Conservation (phyloP, 1,140 invertebrate species). For the Rhyzopertha dominica region DNA sequence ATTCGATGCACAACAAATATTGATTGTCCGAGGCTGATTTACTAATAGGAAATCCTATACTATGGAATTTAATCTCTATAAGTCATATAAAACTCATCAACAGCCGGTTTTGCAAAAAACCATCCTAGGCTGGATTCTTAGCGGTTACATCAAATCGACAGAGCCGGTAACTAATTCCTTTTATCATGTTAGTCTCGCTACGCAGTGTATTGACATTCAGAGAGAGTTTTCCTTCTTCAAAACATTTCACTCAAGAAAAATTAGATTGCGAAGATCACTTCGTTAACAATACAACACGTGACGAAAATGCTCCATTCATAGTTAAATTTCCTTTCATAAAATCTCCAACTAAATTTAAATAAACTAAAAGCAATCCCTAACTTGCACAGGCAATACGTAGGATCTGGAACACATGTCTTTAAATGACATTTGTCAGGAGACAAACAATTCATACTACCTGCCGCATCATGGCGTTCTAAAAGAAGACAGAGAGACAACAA, state of each 20-base stretch:
- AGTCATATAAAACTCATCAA: conserved; percentile 19
- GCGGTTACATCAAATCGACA: no score
- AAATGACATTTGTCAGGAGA: background rate
- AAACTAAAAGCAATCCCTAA: no score
- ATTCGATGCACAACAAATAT: no score
- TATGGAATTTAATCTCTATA: conserved; percentile 28
- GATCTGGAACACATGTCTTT: conserved; percentile 25
- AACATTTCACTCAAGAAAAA: background rate
- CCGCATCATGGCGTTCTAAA: conserved; percentile 33
- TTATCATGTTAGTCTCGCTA: background rate
- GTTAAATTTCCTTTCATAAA: conserved; percentile 16
- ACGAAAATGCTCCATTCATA: conserved; percentile 25
- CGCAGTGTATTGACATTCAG: background rate
- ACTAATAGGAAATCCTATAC: conserved; percentile 27
- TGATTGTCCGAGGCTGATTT: no score
- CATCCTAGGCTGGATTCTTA: conserved; percentile 30
- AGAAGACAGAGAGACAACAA: conserved; percentile 23
- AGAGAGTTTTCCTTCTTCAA: conserved; percentile 1
- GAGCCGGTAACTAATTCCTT: background rate
- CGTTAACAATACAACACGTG: conserved; percentile 19
- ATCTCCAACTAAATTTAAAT: background rate
- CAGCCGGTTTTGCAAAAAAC: conserved; percentile 26
- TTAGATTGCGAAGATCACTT: background rate
- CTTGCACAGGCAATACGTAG: background rate
- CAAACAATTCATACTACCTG: conserved; percentile 19